Conservation (phyloP, 2,797 vertebrate genomes). For the Clarias platycephalus region DNA sequence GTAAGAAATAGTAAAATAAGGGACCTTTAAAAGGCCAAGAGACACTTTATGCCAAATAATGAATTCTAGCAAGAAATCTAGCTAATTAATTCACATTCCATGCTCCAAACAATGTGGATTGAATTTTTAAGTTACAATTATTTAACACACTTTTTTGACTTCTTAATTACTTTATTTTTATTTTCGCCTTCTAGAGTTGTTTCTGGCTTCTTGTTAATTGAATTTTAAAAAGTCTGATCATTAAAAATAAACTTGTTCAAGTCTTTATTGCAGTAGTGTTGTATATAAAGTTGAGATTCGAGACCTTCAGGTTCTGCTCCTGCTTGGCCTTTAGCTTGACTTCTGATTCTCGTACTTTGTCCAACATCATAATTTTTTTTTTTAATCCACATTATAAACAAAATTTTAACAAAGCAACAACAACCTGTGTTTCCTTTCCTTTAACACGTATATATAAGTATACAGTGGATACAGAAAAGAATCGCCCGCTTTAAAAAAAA, state of each 20-base stretch:
- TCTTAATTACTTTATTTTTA: background rate
- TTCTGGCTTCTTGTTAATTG: background rate
- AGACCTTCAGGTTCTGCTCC: background rate
- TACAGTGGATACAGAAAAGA: too few relatives aligned
- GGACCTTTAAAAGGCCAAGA: too few relatives aligned
- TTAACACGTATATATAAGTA: too few relatives aligned
- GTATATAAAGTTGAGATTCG: background rate
- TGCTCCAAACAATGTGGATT: background rate
- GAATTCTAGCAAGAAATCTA: background rate
- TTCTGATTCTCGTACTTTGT: background rate
- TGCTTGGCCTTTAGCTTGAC: background rate
- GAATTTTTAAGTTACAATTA: background rate
- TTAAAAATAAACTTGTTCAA: background rate
- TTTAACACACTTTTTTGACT: background rate
- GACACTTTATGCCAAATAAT: background rate
- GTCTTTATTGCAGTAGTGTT: background rate
- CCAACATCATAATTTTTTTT: background rate
- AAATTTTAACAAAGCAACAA: background rate
- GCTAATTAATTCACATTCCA: background rate
- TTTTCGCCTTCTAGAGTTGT: too few relatives aligned
- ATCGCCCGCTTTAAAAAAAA: too few relatives aligned
- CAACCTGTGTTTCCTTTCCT: too few relatives aligned
- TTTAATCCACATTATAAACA: background rate
- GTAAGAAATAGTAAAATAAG: too few relatives aligned
- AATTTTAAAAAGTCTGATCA: background rate